Evolutionary conservation across 2,888 invertebrate genomes (phyloP).

Genomic region (Chrysina gloriosa): DNA sequence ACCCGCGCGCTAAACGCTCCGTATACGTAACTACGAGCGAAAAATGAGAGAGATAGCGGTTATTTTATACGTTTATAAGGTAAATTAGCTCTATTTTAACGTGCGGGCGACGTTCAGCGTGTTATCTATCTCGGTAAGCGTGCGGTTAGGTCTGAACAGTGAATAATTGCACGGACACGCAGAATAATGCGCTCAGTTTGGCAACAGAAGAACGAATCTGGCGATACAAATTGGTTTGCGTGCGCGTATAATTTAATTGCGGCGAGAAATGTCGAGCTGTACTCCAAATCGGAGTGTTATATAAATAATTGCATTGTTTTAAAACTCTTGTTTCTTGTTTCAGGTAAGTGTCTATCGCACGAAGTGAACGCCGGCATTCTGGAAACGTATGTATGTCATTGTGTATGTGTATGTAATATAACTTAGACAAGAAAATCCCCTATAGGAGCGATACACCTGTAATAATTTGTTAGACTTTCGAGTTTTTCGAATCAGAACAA

Average conservation of each 20-base stretch:
- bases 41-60: slow-evolving; percentile 11
- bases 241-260: background rate
- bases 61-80: slow-evolving; percentile 23
- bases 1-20: background rate
- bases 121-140: slow-evolving; percentile 33
- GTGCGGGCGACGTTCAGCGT: background rate
- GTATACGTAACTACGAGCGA: background rate
- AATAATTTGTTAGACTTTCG: too few relatives aligned
- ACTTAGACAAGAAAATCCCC: too few relatives aligned
- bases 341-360: too few relatives aligned
- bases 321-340: too few relatives aligned
- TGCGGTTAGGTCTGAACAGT: slow-evolving; percentile 20
- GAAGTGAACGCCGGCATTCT: too few relatives aligned
- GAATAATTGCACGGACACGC: slow-evolving; percentile 28
- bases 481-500: too few relatives aligned
- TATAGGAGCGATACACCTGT: too few relatives aligned
- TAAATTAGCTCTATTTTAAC: slow-evolving; percentile 30
- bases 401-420: too few relatives aligned
- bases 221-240: slow-evolving; percentile 8
- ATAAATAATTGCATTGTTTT: too few relatives aligned
- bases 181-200: too few relatives aligned
- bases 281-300: too few relatives aligned
- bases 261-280: background rate
- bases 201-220: background rate
- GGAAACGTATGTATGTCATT: too few relatives aligned